phyloP scores from a whole-genome alignment of 2,797 vertebrate species.

The Passerculus sandwichensis region DNA sequence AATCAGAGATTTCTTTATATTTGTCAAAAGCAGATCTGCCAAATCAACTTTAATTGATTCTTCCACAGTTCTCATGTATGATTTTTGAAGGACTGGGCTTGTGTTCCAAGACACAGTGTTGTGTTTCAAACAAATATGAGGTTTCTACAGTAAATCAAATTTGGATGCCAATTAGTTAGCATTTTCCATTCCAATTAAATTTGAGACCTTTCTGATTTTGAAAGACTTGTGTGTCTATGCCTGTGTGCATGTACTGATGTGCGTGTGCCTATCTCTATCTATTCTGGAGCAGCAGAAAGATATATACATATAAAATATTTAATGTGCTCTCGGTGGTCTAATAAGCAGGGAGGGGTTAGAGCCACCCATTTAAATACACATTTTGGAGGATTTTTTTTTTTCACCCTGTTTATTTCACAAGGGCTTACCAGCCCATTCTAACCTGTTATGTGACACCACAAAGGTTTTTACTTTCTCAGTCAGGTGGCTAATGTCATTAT shows the following conservation, averaged over 20 bases:
- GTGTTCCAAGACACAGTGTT: slow-evolving; percentile 79
- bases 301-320: slow-evolving; percentile 29
- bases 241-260: background rate
- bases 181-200: slow-evolving; percentile 83
- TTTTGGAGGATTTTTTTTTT: background rate
- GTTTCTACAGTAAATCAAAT: slow-evolving; percentile 82
- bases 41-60: slow-evolving; percentile 94
- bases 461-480: slow-evolving; percentile 71
- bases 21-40: slow-evolving; percentile 85
- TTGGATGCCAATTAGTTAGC: slow-evolving; percentile 83
- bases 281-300: slow-evolving; percentile 19
- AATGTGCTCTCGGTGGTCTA: slow-evolving; percentile 69
- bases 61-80: slow-evolving; percentile 72
- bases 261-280: slow-evolving; percentile 49
- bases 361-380: slow-evolving; percentile 41
- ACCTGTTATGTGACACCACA: slow-evolving; percentile 72
- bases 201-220: slow-evolving; percentile 81
- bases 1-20: slow-evolving; percentile 81
- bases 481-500: slow-evolving; percentile 77
- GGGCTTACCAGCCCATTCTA: slow-evolving; percentile 64
- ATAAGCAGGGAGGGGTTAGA: slow-evolving; percentile 68
- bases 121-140: slow-evolving; percentile 82
- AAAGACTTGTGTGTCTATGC: slow-evolving; percentile 66
- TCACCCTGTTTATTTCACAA: slow-evolving; percentile 68
- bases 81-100: slow-evolving; percentile 80